These are phyloP conservation scores for Hypsopygia costalis DNA, from an alignment of 2,888 invertebrate genomes.

Conservation along the genomic window DNA sequence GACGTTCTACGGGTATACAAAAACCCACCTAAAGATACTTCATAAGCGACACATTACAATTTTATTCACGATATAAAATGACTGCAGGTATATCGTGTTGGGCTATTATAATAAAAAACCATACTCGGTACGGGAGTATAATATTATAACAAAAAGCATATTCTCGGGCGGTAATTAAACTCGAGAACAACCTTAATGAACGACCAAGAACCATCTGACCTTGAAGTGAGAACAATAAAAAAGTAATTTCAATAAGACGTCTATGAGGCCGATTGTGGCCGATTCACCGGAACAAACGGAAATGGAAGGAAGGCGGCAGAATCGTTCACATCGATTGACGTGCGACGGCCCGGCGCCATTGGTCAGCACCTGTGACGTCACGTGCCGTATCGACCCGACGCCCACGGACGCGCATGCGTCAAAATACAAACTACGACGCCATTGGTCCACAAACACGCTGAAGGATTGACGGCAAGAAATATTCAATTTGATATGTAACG, in stretches of 20 bases:
- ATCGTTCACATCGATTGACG: slow-evolving; percentile 68
- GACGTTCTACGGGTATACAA: too few relatives aligned
- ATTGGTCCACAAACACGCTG: slow-evolving; percentile 46
- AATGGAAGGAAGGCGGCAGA: slow-evolving; percentile 27
- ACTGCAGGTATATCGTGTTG: not conserved
- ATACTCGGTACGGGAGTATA: too few relatives aligned
- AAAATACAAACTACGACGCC: slow-evolving; percentile 29
- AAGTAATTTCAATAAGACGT: slow-evolving; percentile 24
- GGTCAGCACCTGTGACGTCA: slow-evolving; percentile 67
- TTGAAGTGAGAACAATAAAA: slow-evolving; percentile 21
- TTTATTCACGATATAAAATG: slow-evolving; percentile 39
- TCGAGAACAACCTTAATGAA: slow-evolving; percentile 1
- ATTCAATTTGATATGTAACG: slow-evolving; percentile 41
- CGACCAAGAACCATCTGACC: slow-evolving; percentile 21
- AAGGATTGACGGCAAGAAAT: slow-evolving; percentile 32
- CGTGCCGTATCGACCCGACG: slow-evolving; percentile 63
- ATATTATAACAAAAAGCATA: too few relatives aligned
- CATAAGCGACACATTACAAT: slow-evolving; percentile 38
- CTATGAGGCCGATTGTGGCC: slow-evolving; percentile 29
- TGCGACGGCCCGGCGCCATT: slow-evolving; percentile 66
- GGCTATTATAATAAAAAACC: too few relatives aligned
- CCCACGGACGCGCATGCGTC: slow-evolving; percentile 72
- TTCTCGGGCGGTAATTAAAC: slow-evolving; percentile 2
- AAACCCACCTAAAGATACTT: slow-evolving; percentile 21
- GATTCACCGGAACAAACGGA: slow-evolving; percentile 26